phyloP scores from a whole-genome alignment of 2,113 vertebrate species.

The Glaucidium brasilianum region DNA sequence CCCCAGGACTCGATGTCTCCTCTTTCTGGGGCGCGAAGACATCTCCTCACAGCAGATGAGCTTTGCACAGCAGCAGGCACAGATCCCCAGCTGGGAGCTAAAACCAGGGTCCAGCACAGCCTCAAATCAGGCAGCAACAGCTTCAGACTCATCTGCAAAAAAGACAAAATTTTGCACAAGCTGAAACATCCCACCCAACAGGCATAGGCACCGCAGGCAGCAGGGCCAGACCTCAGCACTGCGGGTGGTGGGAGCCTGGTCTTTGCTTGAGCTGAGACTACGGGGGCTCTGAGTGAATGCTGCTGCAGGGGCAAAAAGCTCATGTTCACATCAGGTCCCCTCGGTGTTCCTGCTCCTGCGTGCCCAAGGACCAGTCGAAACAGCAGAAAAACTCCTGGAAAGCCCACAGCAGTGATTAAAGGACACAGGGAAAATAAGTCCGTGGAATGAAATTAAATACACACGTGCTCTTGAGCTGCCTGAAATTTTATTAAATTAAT shows the following conservation, averaged over 20 bases:
- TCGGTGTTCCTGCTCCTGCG: not conserved
- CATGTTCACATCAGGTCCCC: not conserved
- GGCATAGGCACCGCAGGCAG: no score
- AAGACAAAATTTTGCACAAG: not conserved
- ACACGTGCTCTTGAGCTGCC: not conserved
- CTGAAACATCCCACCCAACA: not conserved
- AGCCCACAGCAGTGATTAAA: not conserved
- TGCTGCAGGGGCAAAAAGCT: not conserved
- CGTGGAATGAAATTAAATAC: not conserved
- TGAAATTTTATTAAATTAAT: not conserved
- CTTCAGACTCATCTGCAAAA: rapidly evolving
- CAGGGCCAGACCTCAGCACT: not conserved
- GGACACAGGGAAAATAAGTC: not conserved
- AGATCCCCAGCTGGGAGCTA: not conserved
- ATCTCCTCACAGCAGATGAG: not conserved
- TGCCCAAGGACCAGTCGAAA: not conserved
- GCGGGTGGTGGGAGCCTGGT: not conserved
- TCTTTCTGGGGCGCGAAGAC: not conserved
- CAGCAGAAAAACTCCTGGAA: not conserved
- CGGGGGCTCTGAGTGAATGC: not conserved
- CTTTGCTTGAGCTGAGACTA: not conserved
- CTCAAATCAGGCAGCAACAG: not conserved
- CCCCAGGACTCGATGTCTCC: not conserved
- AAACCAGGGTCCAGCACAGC: not conserved
- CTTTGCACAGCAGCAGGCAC: not conserved